Conservation (phyloP, 2,113 vertebrate species). For the Alectura lathami region DNA sequence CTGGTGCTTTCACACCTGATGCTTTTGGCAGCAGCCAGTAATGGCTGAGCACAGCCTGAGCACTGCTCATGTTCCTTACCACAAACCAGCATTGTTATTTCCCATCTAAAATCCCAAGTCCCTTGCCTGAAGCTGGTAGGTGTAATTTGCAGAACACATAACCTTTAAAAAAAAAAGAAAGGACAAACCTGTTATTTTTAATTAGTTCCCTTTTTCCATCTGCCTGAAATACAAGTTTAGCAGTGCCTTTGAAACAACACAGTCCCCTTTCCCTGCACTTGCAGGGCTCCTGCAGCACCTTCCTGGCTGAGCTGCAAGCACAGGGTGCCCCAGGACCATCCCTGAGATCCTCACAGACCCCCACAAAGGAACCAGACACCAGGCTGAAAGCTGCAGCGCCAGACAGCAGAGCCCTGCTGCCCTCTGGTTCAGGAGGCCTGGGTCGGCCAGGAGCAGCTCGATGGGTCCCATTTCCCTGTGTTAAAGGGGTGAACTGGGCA, state of each 20-base stretch:
- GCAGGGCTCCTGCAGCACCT: fast-evolving
- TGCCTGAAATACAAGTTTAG: neutral
- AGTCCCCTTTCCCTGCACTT: neutral
- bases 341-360: too few relatives aligned
- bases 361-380: too few relatives aligned
- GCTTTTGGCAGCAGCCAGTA: neutral
- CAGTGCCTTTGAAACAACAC: fast-evolving
- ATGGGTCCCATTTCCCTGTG: neutral
- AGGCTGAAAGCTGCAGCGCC: too few relatives aligned
- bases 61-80: neutral
- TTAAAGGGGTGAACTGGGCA: neutral
- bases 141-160: neutral
- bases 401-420: neutral
- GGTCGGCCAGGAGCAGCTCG: too few relatives aligned
- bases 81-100: neutral
- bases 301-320: fast-evolving
- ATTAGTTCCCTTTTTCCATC: neutral
- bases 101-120: neutral
- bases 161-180: neutral
- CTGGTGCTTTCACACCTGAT: neutral
- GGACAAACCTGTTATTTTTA: too few relatives aligned
- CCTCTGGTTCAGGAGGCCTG: too few relatives aligned
- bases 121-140: neutral
- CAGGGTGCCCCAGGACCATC: neutral
- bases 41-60: neutral